phyloP scores from a whole-genome alignment of 2,113 vertebrate species.

The Passer domesticus region DNA sequence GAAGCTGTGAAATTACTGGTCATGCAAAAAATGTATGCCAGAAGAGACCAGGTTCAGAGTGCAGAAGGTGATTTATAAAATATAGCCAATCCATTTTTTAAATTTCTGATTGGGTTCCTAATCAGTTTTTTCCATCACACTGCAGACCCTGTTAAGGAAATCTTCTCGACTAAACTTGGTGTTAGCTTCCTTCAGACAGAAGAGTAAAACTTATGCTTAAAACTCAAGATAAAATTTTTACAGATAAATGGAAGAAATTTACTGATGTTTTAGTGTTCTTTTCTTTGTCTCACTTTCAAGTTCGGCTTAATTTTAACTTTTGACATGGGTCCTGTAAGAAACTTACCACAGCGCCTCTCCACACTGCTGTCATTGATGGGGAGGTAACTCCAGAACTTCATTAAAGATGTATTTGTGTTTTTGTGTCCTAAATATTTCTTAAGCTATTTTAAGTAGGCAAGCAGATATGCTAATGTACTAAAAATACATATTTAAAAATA shows the following conservation, averaged over 20 bases:
- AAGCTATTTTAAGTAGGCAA: conserved; percentile 39
- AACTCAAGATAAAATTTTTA: not conserved
- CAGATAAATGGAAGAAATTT: not conserved
- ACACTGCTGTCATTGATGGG: not conserved
- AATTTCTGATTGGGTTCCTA: not conserved
- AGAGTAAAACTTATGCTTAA: not conserved
- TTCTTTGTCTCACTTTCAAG: not conserved
- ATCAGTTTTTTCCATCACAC: not conserved
- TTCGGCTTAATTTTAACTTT: not conserved
- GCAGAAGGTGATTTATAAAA: not conserved
- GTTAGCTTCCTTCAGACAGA: not conserved
- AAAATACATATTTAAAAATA: conserved; percentile 60
- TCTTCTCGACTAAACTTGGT: not conserved
- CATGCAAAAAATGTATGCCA: not conserved
- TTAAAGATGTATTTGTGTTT: not conserved
- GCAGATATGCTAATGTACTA: conserved; percentile 17
- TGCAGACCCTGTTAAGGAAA: not conserved
- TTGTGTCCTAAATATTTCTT: conserved; percentile 11
- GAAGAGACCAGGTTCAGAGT: not conserved
- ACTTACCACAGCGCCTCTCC: not conserved
- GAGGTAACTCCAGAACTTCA: not conserved
- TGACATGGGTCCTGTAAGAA: not conserved
- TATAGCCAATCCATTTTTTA: not conserved
- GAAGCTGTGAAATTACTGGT: not conserved
- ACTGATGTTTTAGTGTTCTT: not conserved